A percentile compares a stretch with the other conserved stretches of the same genome.
phyloP scores from a whole-genome alignment of 2,113 vertebrate genomes.

The Sula dactylatra region DNA sequence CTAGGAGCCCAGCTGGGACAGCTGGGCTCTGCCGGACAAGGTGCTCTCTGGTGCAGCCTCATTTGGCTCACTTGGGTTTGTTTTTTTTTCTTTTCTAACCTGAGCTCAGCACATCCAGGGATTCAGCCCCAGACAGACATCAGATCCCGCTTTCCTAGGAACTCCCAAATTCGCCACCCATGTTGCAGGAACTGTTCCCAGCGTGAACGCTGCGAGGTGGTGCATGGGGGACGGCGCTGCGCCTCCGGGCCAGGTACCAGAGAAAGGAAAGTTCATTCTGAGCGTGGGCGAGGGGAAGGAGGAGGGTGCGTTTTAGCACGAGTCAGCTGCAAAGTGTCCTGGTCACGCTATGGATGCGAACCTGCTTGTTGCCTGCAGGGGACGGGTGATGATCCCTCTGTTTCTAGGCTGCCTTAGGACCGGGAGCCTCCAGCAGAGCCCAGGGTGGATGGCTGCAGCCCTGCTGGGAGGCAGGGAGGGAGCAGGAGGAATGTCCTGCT shows the following conservation, averaged over 20 bases:
- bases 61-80: background rate
- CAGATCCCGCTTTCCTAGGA: background rate
- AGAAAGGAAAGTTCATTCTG: background rate
- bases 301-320: background rate
- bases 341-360: rapidly evolving
- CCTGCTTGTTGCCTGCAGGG: background rate
- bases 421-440: background rate
- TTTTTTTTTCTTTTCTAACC: background rate
- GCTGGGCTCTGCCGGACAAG: background rate
- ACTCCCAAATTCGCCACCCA: background rate
- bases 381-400: background rate
- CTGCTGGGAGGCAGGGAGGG: background rate
- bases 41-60: background rate
- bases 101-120: background rate
- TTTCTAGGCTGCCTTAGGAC: background rate
- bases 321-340: background rate
- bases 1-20: background rate
- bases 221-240: background rate
- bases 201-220: background rate
- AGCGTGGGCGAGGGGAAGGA: background rate
- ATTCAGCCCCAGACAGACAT: background rate
- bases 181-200: background rate
- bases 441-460: background rate
- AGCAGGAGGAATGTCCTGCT: background rate
- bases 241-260: background rate